A percentile compares a stretch with the other conserved stretches of the same genome.
Conservation (phyloP, 1,140 invertebrate species). For the Archivesica marissinica region DNA sequence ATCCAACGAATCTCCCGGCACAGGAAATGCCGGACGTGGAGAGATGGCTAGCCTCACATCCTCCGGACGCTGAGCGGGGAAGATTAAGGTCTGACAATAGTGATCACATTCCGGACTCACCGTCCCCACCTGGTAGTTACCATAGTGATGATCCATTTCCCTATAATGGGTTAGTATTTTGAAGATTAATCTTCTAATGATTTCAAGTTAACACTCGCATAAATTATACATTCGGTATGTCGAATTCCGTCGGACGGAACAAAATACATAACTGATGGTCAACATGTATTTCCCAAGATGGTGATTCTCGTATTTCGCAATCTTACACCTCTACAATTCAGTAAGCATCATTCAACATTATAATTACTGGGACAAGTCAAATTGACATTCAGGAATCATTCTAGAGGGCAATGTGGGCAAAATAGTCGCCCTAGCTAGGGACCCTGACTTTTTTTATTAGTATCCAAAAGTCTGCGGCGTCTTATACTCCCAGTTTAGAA, state of each 20-base stretch:
- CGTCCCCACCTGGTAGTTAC: constrained; percentile 74
- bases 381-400: too few species aligned
- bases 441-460: too few species aligned
- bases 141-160: constrained; percentile 73
- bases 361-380: too few species aligned
- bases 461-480: too few species aligned
- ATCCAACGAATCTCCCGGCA: constrained; percentile 23
- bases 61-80: constrained; percentile 56
- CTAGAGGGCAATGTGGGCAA: too few species aligned
- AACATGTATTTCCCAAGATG: background rate
- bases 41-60: constrained; percentile 63
- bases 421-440: too few species aligned
- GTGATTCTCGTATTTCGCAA: too few species aligned
- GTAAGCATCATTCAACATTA: too few species aligned
- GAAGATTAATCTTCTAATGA: background rate
- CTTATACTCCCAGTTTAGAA: too few species aligned
- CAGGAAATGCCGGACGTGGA: constrained; percentile 62
- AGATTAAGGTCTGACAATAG: constrained; percentile 36
- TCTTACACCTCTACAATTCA: too few species aligned
- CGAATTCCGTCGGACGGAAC: background rate
- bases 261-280: background rate
- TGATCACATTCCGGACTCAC: constrained; percentile 66
- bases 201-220: background rate
- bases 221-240: background rate
- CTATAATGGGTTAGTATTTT: constrained; percentile 35